phyloP scores from a whole-genome alignment of 2,797 vertebrate species.

The Anomalospiza imberbis region DNA sequence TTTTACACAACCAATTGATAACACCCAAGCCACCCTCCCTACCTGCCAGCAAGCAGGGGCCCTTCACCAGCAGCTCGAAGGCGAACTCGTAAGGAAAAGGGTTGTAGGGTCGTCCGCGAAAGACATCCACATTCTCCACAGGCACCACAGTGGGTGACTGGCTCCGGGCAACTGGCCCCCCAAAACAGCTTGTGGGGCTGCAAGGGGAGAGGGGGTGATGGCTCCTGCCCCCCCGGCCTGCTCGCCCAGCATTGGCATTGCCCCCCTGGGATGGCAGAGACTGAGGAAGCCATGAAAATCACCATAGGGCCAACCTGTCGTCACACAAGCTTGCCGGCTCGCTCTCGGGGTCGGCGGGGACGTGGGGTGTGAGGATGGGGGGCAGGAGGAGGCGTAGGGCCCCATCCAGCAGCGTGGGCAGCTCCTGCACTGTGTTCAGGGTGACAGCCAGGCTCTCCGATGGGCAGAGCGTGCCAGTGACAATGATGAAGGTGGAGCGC shows the following conservation, averaged over 20 bases:
- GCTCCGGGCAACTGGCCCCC: slow-evolving; percentile 51
- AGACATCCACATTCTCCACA: slow-evolving; percentile 61
- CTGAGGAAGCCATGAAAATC: slow-evolving; percentile 79
- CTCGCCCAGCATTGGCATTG: neutral
- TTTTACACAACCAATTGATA: neutral
- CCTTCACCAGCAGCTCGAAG: slow-evolving; percentile 94
- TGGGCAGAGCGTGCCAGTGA: slow-evolving; percentile 83
- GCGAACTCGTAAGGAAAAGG: slow-evolving; percentile 88
- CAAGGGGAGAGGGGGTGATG: neutral
- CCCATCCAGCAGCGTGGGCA: slow-evolving; percentile 87
- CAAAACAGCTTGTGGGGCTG: slow-evolving; percentile 91
- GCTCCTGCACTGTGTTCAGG: slow-evolving; percentile 86
- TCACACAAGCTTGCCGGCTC: slow-evolving; percentile 87
- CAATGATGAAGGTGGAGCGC: slow-evolving; percentile 85
- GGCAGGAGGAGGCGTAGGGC: slow-evolving; percentile 86
- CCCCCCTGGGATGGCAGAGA: slow-evolving; percentile 58
- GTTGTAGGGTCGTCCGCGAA: slow-evolving; percentile 83
- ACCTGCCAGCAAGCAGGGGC: slow-evolving; percentile 95
- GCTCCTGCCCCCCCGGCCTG: neutral
- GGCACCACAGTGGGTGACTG: neutral
- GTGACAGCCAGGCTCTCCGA: slow-evolving; percentile 85
- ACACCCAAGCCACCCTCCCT: neutral
- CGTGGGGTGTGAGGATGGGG: slow-evolving; percentile 79
- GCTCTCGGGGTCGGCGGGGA: slow-evolving; percentile 71
- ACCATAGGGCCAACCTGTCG: slow-evolving; percentile 87